These are phyloP conservation scores for Danio albolineatus DNA, from an alignment of 2,797 vertebrate genomes.

Conservation along the genomic window DNA sequence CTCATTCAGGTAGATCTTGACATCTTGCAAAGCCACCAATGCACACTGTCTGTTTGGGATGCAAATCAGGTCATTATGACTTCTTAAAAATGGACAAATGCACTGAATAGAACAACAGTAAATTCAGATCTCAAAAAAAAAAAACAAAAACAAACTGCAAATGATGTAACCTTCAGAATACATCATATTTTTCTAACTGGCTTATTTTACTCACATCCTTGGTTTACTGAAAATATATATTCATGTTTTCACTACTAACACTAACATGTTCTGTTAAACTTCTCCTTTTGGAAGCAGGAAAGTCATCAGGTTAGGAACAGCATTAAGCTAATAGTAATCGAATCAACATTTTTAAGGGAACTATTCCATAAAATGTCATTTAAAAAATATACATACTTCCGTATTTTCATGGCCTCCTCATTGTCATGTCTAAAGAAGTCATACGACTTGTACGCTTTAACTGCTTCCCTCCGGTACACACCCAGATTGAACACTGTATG, in stretches of 20 bases:
- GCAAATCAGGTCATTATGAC: background rate
- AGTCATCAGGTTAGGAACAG: background rate
- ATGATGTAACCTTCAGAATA: conserved; percentile 9
- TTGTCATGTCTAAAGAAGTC: conserved; percentile 99
- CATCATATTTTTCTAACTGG: background rate
- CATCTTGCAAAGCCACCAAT: conserved; percentile 90
- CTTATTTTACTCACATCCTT: background rate
- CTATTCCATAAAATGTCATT: background rate
- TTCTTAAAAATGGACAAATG: background rate
- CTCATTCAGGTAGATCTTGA: conserved; percentile 88
- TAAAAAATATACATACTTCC: conserved; percentile 83
- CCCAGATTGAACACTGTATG: conserved; percentile 94
- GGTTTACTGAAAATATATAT: background rate
- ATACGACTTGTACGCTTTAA: conserved; percentile 94
- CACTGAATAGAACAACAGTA: background rate
- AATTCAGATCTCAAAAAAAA: background rate
- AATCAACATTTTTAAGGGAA: background rate
- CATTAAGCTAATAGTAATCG: background rate
- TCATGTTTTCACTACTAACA: background rate
- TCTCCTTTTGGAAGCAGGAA: background rate
- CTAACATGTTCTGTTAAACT: background rate
- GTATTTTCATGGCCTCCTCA: conserved; percentile 95
- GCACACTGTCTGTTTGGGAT: conserved; percentile 85
- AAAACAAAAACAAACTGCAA: background rate
- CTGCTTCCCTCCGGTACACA: conserved; percentile 94